These are phyloP conservation scores for Amphipyra tragopoginis DNA, from an alignment of 2,888 invertebrate species.

Conservation along the genomic window DNA sequence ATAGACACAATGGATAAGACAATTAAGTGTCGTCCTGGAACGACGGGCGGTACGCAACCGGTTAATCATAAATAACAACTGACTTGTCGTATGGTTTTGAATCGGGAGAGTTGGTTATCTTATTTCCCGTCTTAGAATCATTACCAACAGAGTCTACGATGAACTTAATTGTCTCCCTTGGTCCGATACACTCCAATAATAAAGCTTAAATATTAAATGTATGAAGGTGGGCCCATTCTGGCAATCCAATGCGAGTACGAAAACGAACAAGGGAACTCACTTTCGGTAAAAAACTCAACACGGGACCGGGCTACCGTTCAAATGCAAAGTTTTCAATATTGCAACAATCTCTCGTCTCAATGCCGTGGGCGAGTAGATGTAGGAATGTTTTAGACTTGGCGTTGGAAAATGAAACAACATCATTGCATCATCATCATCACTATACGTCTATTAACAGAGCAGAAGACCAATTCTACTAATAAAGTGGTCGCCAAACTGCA, in stretches of 20 bases:
- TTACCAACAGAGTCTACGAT: conserved; percentile 13
- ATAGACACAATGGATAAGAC: no score
- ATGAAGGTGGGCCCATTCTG: conserved; percentile 13
- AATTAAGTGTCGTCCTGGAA: no score
- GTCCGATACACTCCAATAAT: no score
- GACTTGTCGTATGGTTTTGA: no score
- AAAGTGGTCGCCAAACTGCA: no score
- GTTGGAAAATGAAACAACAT: not conserved
- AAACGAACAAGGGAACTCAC: conserved; percentile 35
- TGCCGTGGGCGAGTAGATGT: conserved; percentile 31
- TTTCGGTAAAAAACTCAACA: conserved; percentile 35
- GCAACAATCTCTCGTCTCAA: conserved; percentile 56
- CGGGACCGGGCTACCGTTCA: conserved; percentile 29
- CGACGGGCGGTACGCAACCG: no score
- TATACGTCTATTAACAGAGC: no score
- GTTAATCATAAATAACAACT: no score
- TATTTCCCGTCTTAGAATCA: no score
- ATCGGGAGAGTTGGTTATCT: no score
- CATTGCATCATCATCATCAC: not conserved
- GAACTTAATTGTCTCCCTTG: no score
- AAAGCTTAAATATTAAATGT: conserved; percentile 17
- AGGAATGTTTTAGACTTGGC: conserved; percentile 33
- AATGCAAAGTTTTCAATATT: conserved; percentile 64
- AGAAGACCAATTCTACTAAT: no score
- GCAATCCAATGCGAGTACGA: conserved; percentile 21